Conservation (phyloP, 2,113 vertebrate genomes). For the Hippopotamus amphibius region DNA sequence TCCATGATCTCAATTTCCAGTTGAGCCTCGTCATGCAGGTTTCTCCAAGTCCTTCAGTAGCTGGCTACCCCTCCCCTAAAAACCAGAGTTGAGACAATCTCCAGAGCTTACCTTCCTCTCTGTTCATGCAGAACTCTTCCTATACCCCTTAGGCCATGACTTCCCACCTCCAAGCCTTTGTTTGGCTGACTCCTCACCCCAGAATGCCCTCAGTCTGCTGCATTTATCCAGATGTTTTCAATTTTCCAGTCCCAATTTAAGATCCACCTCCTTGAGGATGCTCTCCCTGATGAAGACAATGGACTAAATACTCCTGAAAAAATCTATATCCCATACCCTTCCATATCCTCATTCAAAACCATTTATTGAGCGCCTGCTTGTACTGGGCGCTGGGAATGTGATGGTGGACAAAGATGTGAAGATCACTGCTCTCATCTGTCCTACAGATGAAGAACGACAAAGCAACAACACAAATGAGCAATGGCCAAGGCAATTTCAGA, state of each 20-base stretch:
- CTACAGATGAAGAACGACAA: not conserved
- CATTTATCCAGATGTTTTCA: not conserved
- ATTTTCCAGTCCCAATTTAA: not conserved
- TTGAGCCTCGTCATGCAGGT: not conserved
- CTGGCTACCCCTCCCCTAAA: not conserved
- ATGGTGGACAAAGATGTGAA: not conserved
- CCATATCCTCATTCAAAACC: not conserved
- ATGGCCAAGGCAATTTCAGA: not conserved
- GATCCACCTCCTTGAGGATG: not conserved
- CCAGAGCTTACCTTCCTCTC: not conserved
- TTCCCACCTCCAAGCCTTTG: not conserved
- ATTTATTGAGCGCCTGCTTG: not conserved
- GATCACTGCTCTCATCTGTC: not conserved
- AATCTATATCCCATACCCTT: not conserved
- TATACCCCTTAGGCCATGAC: not conserved
- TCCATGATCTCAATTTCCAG: not conserved
- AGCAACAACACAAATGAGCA: not conserved
- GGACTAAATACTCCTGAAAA: not conserved
- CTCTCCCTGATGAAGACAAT: not conserved
- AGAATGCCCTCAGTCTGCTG: not conserved
- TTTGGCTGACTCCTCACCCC: not conserved
- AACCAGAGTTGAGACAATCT: not conserved
- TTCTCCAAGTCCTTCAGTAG: not conserved
- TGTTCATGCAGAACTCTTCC: not conserved
- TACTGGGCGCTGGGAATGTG: not conserved